Evolutionary conservation across 1,140 invertebrate genomes (phyloP).

Genomic region (Zophobas morio): DNA sequence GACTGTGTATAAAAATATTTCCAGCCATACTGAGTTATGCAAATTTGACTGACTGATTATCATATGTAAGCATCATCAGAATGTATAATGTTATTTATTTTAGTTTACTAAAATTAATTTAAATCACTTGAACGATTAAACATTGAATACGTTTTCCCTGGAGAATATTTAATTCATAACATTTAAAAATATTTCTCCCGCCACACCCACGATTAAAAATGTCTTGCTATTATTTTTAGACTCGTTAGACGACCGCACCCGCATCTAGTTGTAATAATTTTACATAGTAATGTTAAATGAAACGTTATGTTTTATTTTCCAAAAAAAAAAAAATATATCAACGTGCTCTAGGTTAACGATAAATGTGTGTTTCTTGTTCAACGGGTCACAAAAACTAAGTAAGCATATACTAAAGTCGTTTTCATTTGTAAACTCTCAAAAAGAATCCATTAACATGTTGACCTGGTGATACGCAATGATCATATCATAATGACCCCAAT

Average conservation of each 20-base stretch:
- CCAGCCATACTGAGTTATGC: too few species aligned
- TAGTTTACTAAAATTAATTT: neutral
- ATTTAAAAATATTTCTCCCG: neutral
- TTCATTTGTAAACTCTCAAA: neutral
- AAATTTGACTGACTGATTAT: too few species aligned
- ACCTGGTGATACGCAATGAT: constrained; percentile 18
- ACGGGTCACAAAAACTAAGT: neutral
- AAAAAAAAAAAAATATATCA: neutral
- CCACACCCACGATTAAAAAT: neutral
- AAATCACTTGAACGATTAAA: too few species aligned
- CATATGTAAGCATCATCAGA: too few species aligned
- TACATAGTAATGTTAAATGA: neutral
- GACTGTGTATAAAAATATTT: too few species aligned
- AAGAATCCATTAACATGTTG: constrained; percentile 2
- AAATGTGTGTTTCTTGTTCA: too few species aligned
- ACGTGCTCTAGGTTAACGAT: neutral
- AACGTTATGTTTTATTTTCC: too few species aligned
- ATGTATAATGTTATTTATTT: neutral
- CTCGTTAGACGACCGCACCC: constrained; percentile 1
- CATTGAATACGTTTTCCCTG: too few species aligned
- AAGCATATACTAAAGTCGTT: neutral
- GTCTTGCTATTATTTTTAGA: neutral
- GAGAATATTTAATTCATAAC: neutral
- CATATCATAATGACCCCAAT: constrained; percentile 16
- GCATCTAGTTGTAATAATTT: neutral